Evolutionary conservation across 2,113 vertebrate species (phyloP), one percentile per base, ranked within the genome.

Genomic region (Lethenteron camtschaticum): DNA sequence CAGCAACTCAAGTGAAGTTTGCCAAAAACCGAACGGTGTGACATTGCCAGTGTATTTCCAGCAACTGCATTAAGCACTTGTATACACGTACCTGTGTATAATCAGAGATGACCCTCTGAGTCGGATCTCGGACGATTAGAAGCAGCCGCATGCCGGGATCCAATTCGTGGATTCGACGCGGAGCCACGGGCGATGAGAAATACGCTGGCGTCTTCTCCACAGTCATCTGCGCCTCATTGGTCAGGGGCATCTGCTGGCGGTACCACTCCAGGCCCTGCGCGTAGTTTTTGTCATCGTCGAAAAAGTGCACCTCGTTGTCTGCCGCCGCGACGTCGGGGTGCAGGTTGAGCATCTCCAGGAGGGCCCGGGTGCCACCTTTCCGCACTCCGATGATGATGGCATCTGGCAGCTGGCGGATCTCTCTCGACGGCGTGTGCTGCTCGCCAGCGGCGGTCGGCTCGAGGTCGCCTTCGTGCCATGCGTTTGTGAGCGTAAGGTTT

Each of bases 131-230:
- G 56, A 86, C 77, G 2, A 86, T 85, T 69, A 86, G 79, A 3
- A 86, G 72, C 72, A 86, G 73, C 78, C 90, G 95, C 80, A 94
- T 85, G 79, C 90, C 92, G 59, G 87, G 89, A 79, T 94, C 92
- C 90, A 96, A 95, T 81, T 87, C 88, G 79, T 91, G 94, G 80
- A 96, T 95, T 78, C 91, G 86, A 80, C 95, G 89, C 2, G 91
- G 91, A 75, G 78, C 84, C 72, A 77, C 74, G 4, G 79, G 75
- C 3, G 81, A 75, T 1, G 83, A 76, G 13, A 85, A 85, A 74
- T 85, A 86, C 8, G 83, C 84, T 0, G 85, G 85, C 41, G 84
- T 86, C 74, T 86, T 86, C 76, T 86, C 84, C 77, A 86, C 76
- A 0, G 84, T 85, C 70, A 86, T 76, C 75, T 85, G 84, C 9